Base-by-base conservation (phyloP, 2,797 vertebrate genomes). In the Chelonia mydas region DNA sequence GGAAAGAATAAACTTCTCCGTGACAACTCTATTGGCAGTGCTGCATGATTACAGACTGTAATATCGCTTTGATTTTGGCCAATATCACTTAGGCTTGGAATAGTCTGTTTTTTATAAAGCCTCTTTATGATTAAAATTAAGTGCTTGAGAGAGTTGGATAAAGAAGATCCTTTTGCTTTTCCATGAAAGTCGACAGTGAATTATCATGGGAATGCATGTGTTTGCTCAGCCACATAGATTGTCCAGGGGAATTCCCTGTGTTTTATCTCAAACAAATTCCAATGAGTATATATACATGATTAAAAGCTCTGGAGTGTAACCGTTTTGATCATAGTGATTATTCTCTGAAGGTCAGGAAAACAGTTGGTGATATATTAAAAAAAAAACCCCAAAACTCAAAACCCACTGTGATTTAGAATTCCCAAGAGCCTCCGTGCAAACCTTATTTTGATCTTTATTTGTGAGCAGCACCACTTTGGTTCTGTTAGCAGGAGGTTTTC, bases 41-140 rank as follows among this genome's bases (percentile, higher is more conserved):
- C 2, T 49, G 3, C 3, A 2, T 28, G 57, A 80, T 95, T 59
- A 88, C 83, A 83, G 1, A 86, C 33, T 81, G 16, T 45, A 65
- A 68, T 92, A 92, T 41, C 7, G 28, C 49, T 94, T 92, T 86
- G 37, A 87, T 94, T 94, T 84, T 23, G 88, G 2, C 33, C 78
- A 12, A 9, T 57, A 37, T 65, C 41, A 28, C 3, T 57, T 87
- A 83, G 50, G 3, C 33, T 90, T 91, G 49, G 23, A 83, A 83
- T 76, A 88, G 92, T 83, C 10, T 87, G 59, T 54, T 78, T 31
- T 3, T 45, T 12, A 49, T 84, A 68, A 68, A 68, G 54, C 11
- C 49, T 77, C 89, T 89, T 83, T 50, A 53, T 89, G 7, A 50
- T 28, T 41, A 3, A 81, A 79, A 21, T 27, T 10, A 23, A 68